These are phyloP conservation scores for Istiophorus platypterus DNA, from an alignment of 2,113 vertebrate species.

Conservation along the genomic window DNA sequence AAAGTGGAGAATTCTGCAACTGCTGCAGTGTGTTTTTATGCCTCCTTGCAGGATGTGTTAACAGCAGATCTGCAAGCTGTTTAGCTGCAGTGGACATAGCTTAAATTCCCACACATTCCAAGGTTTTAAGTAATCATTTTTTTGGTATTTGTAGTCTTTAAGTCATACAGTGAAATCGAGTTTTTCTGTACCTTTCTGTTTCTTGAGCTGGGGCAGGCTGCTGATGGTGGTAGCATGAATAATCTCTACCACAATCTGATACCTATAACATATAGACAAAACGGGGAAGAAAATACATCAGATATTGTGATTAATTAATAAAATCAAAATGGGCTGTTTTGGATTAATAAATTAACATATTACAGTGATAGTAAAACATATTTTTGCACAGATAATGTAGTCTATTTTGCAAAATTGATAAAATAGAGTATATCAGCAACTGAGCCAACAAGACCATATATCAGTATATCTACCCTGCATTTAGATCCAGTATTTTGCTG, in stretches of 20 bases:
- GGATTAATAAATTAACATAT: background rate
- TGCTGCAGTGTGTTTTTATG: background rate
- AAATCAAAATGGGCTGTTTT: background rate
- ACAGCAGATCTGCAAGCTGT: background rate
- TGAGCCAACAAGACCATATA: conserved; percentile 18
- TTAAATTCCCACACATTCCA: background rate
- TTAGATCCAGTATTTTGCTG: conserved; percentile 26
- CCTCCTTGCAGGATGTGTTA: no score
- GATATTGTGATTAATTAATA: background rate
- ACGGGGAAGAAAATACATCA: background rate
- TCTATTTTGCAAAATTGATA: background rate
- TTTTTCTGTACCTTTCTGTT: conserved; percentile 91
- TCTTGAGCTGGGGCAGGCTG: conserved; percentile 96
- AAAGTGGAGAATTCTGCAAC: no score
- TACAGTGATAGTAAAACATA: background rate
- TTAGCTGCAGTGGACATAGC: background rate
- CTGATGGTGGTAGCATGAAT: conserved; percentile 98
- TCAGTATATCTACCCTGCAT: background rate
- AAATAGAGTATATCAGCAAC: background rate
- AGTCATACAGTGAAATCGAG: background rate
- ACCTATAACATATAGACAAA: conserved; percentile 83
- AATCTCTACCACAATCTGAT: conserved; percentile 99
- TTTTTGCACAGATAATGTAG: background rate
- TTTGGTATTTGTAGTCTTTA: background rate
- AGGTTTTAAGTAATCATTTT: no score